A percentile compares a stretch with the other conserved stretches of the same genome.
Conservation (phyloP, 2,113 vertebrate genomes). For the Sigmodon hispidus region DNA sequence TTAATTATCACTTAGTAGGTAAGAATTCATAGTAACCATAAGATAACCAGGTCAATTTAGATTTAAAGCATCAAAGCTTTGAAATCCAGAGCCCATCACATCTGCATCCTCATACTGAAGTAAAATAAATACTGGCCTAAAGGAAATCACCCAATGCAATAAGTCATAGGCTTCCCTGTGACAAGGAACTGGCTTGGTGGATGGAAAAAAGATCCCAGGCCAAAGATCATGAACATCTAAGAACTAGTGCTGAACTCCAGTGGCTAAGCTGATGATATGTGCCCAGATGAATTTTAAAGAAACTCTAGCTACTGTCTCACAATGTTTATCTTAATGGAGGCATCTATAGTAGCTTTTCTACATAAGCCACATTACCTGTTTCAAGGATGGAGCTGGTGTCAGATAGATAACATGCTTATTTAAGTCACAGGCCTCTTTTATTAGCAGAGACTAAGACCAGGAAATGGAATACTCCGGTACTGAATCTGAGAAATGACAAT, state of each 20-base stretch:
- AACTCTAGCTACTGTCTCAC: background rate
- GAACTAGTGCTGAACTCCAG: background rate
- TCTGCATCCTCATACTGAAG: background rate
- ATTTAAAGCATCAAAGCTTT: background rate
- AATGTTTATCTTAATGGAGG: background rate
- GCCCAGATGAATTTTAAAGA: background rate
- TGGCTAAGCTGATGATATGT: background rate
- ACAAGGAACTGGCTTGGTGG: background rate
- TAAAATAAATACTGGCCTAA: background rate
- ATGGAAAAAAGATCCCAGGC: background rate
- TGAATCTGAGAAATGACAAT: background rate
- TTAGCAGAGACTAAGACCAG: background rate
- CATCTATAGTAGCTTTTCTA: background rate
- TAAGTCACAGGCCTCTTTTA: background rate
- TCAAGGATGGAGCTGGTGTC: background rate
- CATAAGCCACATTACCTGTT: background rate
- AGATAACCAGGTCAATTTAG: background rate
- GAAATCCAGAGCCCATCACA: background rate
- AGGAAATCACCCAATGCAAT: background rate
- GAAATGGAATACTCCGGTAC: background rate
- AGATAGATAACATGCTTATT: background rate
- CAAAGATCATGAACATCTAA: background rate
- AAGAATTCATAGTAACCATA: background rate
- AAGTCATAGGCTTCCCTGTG: background rate
- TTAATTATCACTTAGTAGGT: background rate